Conservation (phyloP, 2,113 vertebrate genomes). For the Dicaeum eximium region DNA sequence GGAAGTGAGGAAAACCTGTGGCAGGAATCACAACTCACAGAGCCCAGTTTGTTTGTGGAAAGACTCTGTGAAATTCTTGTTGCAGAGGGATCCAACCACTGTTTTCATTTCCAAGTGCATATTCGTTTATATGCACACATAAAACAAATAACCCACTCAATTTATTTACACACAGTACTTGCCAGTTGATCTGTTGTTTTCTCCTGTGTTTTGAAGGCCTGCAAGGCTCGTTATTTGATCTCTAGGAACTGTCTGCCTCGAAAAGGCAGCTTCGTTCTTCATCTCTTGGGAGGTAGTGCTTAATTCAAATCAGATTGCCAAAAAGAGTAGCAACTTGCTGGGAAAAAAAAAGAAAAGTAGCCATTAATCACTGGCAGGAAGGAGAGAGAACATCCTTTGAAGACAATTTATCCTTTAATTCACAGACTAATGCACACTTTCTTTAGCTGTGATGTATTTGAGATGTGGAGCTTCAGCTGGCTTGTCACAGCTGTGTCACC, state of each 20-base stretch:
- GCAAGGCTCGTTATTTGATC: background rate
- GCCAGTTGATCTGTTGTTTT: background rate
- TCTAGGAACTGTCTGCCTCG: background rate
- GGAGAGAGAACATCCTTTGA: background rate
- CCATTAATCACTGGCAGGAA: background rate
- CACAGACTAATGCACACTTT: background rate
- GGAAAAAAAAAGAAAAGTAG: background rate
- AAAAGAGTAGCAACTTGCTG: background rate
- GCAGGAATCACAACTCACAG: background rate
- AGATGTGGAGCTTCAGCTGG: background rate
- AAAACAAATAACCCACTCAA: background rate
- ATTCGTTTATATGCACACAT: background rate
- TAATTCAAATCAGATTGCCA: background rate
- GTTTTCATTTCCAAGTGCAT: background rate
- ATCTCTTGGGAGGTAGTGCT: background rate
- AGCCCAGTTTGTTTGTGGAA: background rate
- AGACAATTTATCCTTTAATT: background rate
- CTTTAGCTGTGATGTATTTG: background rate
- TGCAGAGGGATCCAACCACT: background rate
- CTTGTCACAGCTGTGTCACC: background rate
- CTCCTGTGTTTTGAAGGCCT: background rate
- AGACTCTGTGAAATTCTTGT: background rate
- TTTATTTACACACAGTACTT: background rate
- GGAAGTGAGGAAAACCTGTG: background rate
- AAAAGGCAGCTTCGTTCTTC: background rate